Evolutionary conservation across 2,888 invertebrate genomes (phyloP).

Genomic region (Salpingus planirostris): DNA sequence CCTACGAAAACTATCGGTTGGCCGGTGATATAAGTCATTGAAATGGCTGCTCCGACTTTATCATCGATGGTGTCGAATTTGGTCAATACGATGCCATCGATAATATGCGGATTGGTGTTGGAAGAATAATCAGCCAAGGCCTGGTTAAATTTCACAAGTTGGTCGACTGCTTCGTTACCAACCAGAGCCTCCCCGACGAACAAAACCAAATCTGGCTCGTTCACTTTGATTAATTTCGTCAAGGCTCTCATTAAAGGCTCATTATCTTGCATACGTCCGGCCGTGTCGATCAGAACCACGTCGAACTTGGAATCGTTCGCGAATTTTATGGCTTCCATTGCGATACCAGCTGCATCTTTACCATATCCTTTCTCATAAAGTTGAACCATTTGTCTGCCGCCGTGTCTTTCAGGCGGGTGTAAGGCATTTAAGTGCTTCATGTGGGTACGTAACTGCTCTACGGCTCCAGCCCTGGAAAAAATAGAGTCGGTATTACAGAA

Average conservation of each 20-base stretch:
- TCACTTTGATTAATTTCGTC: slow-evolving; percentile 94
- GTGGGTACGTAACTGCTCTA: slow-evolving; percentile 96
- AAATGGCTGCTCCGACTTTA: slow-evolving; percentile 97
- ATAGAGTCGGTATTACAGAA: too few relatives aligned
- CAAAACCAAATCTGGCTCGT: slow-evolving; percentile 95
- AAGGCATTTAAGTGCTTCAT: slow-evolving; percentile 85
- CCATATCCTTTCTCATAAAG: slow-evolving; percentile 97
- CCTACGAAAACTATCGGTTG: slow-evolving; percentile 99
- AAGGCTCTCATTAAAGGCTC: slow-evolving; percentile 97
- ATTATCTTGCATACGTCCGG: slow-evolving; percentile 99
- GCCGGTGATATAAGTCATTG: slow-evolving; percentile 99
- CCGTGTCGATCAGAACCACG: slow-evolving; percentile 96
- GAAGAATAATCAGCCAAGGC: slow-evolving; percentile 88
- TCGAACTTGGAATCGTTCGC: slow-evolving; percentile 77
- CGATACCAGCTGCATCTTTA: slow-evolving; percentile 98
- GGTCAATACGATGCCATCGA: slow-evolving; percentile 98
- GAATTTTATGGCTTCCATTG: slow-evolving; percentile 90
- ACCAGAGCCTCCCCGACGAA: slow-evolving; percentile 99
- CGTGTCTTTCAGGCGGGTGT: slow-evolving; percentile 71
- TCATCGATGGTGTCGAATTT: slow-evolving; percentile 99
- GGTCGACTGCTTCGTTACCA: slow-evolving; percentile 99
- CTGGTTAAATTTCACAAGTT: slow-evolving; percentile 97
- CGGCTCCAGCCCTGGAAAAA: slow-evolving; percentile 88
- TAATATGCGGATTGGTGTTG: slow-evolving; percentile 72
- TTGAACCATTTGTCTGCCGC: slow-evolving; percentile 73